Conservation (phyloP, 2,888 invertebrate species). For the Mythimna loreyi region DNA sequence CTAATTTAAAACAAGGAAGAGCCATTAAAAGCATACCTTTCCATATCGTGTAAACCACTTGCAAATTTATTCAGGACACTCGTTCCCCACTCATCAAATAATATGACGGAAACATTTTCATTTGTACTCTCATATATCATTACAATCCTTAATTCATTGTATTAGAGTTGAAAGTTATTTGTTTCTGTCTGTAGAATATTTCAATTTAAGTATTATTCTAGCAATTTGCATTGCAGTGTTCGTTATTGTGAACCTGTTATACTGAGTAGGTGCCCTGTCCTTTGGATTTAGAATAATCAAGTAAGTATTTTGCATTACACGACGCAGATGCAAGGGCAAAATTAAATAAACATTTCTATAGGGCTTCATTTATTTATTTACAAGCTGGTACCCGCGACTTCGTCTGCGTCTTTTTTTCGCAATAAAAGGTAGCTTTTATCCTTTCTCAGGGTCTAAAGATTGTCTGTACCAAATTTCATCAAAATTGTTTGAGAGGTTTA, state of each 20-base stretch:
- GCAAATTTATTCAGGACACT: slow-evolving; percentile 87
- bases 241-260: slow-evolving; percentile 70
- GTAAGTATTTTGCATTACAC: slow-evolving; percentile 68
- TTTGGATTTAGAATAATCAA: slow-evolving; percentile 70
- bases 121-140: slow-evolving; percentile 54
- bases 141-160: slow-evolving; percentile 60
- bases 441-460: no score
- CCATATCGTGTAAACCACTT: slow-evolving; percentile 83
- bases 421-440: no score
- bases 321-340: slow-evolving; percentile 60
- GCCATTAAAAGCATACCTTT: slow-evolving; percentile 82
- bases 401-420: no score
- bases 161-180: slow-evolving; percentile 67
- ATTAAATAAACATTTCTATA: slow-evolving; percentile 64
- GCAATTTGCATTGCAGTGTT: slow-evolving; percentile 82
- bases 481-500: no score
- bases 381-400: no score
- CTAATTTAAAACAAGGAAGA: slow-evolving; percentile 81
- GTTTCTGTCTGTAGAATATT: slow-evolving; percentile 68
- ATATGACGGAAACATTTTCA: slow-evolving; percentile 77
- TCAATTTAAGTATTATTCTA: slow-evolving; percentile 82
- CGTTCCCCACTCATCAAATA: slow-evolving; percentile 83
- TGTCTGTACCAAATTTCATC: no score
- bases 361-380: no score
- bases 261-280: slow-evolving; percentile 62